These are phyloP conservation scores for Caerostris darwini DNA, from an alignment of 1,140 invertebrate genomes.

Conservation along the genomic window DNA sequence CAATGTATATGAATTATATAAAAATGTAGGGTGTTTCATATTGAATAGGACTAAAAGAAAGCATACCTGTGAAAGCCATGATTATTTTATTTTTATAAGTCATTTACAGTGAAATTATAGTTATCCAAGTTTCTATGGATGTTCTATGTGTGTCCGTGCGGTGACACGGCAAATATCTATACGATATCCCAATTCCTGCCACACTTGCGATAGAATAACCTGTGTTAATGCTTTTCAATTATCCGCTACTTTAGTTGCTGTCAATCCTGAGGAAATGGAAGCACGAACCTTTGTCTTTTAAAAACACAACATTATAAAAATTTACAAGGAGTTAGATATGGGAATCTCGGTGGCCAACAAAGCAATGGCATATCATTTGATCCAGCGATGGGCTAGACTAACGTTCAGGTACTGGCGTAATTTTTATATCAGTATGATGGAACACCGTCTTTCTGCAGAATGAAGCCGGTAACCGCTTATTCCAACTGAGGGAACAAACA, in stretches of 20 bases:
- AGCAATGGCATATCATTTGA: background rate
- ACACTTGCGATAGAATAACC: background rate
- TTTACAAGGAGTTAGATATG: conserved; percentile 81
- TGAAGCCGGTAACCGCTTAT: conserved; percentile 2
- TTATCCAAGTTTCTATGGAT: background rate
- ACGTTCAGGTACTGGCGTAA: background rate
- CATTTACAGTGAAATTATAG: too few species aligned
- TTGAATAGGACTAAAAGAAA: background rate
- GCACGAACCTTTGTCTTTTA: conserved; percentile 80
- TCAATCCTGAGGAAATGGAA: conserved; percentile 14
- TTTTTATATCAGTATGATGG: conserved; percentile 67
- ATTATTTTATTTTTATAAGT: background rate
- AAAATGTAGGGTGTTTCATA: background rate
- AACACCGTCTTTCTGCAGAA: conserved; percentile 63
- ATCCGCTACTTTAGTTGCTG: background rate
- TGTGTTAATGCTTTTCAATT: background rate
- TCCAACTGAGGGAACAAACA: background rate
- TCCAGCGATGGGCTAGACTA: background rate
- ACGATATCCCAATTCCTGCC: background rate
- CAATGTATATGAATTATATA: too few species aligned
- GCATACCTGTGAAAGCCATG: background rate
- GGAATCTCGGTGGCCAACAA: conserved; percentile 81
- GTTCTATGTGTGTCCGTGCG: background rate
- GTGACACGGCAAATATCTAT: background rate
- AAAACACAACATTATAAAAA: conserved; percentile 82